Evolutionary conservation across 1,140 invertebrate genomes (phyloP).

Genomic region (Cyphomyrmex costatus): DNA sequence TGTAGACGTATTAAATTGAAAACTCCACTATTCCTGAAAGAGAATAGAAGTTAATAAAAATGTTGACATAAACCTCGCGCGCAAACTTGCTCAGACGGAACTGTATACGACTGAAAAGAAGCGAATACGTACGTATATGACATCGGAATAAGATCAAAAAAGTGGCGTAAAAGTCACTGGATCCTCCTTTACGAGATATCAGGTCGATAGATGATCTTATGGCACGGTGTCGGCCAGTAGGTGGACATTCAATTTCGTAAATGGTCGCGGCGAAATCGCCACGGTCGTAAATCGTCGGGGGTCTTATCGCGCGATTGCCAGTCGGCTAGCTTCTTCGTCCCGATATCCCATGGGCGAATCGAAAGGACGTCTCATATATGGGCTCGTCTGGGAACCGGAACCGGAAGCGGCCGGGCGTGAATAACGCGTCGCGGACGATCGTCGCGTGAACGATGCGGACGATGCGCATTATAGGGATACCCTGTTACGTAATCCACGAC

Average conservation of each 20-base stretch:
- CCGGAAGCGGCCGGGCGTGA: conserved; percentile 56
- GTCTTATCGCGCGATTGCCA: conserved; percentile 58
- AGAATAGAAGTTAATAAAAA: conserved; percentile 49
- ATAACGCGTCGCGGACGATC: conserved; percentile 16
- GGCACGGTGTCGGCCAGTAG: conserved; percentile 1
- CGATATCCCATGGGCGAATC: conserved; percentile 5
- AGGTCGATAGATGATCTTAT: conserved; percentile 50
- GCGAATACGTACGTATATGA: background rate
- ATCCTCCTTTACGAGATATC: conserved; percentile 43
- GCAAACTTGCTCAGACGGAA: background rate
- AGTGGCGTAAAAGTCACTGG: conserved; percentile 12
- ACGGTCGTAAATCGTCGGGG: conserved; percentile 43
- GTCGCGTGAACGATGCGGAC: background rate
- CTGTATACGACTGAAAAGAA: conserved; percentile 9
- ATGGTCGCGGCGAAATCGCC: conserved; percentile 43
- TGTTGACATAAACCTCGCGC: conserved; percentile 25
- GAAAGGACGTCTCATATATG: conserved; percentile 5
- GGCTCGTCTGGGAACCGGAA: conserved; percentile 28
- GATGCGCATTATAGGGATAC: conserved; percentile 61
- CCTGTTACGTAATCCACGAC: conserved; percentile 64
- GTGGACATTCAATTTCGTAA: conserved; percentile 63
- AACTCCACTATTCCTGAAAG: background rate
- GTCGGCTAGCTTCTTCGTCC: conserved; percentile 42
- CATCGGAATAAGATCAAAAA: conserved; percentile 5
- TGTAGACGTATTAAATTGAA: conserved; percentile 15